Base-by-base conservation (phyloP, 2,888 invertebrate genomes). In the Brachynemurus nebulosus region DNA sequence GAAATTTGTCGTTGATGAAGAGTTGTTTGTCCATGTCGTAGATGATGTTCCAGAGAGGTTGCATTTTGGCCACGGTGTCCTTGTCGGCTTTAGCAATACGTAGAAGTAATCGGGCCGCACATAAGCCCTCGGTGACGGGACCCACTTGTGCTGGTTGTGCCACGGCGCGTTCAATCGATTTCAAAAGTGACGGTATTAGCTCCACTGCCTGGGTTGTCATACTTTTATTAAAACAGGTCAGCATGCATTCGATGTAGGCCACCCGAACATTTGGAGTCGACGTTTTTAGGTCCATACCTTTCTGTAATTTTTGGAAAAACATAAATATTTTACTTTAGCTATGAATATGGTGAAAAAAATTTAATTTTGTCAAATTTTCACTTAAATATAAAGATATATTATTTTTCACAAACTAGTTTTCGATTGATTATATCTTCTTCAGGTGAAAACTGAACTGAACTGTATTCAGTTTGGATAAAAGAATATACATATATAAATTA, bases 1-100 rank as follows among this genome's bases (percentile, higher is more conserved):
- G 67, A 59, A 83, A 83, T 55, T 88, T 81, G 52, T 92, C 91
- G 42, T 85, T 81, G 37, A 89, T 72, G 60, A 92, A 82, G 45
- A 83, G 68, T 57, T 84, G 84, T 56, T 83, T 85, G 45, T 85
- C 80, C 55, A 78, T 70, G 61, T 86, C 85, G 33, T 75, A 58
- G n/a, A 86, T 65, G 38, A 79, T 69, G 30, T 69, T 73, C 85
- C 88, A 86, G 52, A 83, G 66, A 30, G 67, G 63, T 25, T 66
- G 66, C 40, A 76, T 65, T 50, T 69, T 67, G n/a, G 59, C 52
- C 34, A 67, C 67, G 34, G 62, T 59, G 42, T 69, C 62, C 34
- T 63, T 67, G 44, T 71, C 68, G 42, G 69, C 65, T 16, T 68
- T 69, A 19, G 76, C 69, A 1, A 83, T 64, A 58, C 76, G 77